A percentile compares a stretch with the other conserved stretches of the same genome.
phyloP scores from a whole-genome alignment of 2,888 invertebrate genomes.

The Matsumyia berberina region DNA sequence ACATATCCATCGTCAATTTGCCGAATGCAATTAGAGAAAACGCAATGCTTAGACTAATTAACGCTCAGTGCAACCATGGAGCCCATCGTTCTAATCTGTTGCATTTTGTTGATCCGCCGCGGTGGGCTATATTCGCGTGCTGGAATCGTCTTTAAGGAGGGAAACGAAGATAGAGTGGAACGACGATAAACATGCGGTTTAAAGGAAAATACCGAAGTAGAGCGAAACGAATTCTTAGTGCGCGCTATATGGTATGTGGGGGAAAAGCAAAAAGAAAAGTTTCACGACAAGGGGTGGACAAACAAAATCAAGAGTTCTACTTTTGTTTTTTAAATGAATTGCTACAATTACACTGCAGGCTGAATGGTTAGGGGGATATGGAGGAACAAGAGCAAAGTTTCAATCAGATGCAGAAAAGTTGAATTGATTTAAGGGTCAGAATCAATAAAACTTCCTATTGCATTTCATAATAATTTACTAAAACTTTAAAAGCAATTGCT shows the following conservation, averaged over 20 bases:
- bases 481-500: too few species aligned
- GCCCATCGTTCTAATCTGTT: conserved; percentile 63
- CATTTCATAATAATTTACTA: too few species aligned
- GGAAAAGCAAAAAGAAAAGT: conserved; percentile 53
- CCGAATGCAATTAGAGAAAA: conserved; percentile 68
- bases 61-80: conserved; percentile 16
- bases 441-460: too few species aligned
- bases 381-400: too few species aligned
- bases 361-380: too few species aligned
- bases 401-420: too few species aligned
- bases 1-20: conserved; percentile 32
- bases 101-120: conserved; percentile 52
- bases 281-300: conserved; percentile 9
- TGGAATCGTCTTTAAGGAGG: conserved; percentile 23
- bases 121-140: conserved; percentile 57
- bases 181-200: conserved; percentile 26
- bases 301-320: conserved; percentile 75
- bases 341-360: neutral
- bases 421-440: too few species aligned
- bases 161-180: conserved; percentile 8
- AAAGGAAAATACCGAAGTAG: conserved; percentile 53
- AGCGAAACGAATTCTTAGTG: conserved; percentile 58
- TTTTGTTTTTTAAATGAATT: conserved; percentile 60
- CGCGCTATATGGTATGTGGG: conserved; percentile 62
- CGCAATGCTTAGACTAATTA: conserved; percentile 55